These are phyloP conservation scores for Lycorma delicatula DNA, from an alignment of 1,140 invertebrate species.

Conservation along the genomic window DNA sequence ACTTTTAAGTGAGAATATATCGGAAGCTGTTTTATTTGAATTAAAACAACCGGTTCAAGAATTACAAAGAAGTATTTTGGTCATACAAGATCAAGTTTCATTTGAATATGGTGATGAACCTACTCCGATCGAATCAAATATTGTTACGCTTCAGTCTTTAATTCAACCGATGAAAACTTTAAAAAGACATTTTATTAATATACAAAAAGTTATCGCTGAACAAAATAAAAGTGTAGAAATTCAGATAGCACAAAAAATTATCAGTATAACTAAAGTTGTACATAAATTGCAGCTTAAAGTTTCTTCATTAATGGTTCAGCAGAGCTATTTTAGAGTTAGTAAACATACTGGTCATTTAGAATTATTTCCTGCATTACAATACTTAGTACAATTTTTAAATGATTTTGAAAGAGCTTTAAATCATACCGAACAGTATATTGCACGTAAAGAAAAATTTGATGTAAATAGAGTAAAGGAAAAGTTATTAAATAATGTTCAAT, in stretches of 20 bases:
- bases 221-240: slow-evolving; percentile 4
- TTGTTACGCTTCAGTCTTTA: slow-evolving; percentile 25
- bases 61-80: slow-evolving; percentile 26
- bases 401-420: slow-evolving; percentile 15
- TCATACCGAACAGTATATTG: neutral
- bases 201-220: slow-evolving; percentile 4
- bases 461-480: neutral
- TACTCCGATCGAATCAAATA: slow-evolving; percentile 26
- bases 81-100: slow-evolving; percentile 29
- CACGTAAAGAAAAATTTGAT: neutral
- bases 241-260: neutral
- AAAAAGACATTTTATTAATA: slow-evolving; percentile 18
- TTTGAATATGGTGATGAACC: slow-evolving; percentile 30
- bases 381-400: neutral
- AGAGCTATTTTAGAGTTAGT: slow-evolving; percentile 8
- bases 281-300: slow-evolving; percentile 16
- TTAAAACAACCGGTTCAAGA: slow-evolving; percentile 27
- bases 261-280: neutral
- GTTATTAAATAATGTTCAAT: slow-evolving; percentile 3
- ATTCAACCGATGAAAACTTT: slow-evolving; percentile 26
- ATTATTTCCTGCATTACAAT: slow-evolving; percentile 13
- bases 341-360: slow-evolving; percentile 15
- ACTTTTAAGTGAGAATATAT: slow-evolving; percentile 14
- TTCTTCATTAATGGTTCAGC: slow-evolving; percentile 12
- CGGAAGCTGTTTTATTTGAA: slow-evolving; percentile 16